These are phyloP conservation scores for Lathamus discolor DNA, from an alignment of 2,113 vertebrate genomes.

Conservation along the genomic window DNA sequence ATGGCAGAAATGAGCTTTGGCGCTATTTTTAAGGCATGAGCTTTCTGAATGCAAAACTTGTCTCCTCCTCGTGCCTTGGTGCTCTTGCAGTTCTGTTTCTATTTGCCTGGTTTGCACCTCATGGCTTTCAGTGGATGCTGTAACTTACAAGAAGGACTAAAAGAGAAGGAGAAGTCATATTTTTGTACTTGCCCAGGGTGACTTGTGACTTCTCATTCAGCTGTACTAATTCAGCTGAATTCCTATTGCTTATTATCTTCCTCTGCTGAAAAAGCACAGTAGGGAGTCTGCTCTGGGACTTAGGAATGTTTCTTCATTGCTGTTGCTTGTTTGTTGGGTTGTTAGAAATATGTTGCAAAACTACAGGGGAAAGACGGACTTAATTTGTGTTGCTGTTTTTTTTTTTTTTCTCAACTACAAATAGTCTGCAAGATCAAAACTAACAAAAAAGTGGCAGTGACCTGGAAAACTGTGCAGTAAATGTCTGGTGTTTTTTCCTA, in stretches of 20 bases:
- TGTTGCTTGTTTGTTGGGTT: not conserved
- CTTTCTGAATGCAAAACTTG: not conserved
- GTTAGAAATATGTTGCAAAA: not conserved
- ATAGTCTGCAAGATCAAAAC: not conserved
- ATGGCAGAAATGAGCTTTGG: not conserved
- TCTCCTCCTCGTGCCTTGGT: fast-evolving
- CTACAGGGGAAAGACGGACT: not conserved
- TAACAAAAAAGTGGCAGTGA: not conserved
- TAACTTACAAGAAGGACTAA: not conserved
- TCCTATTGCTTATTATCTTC: not conserved
- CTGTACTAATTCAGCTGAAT: not conserved
- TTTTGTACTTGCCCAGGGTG: not conserved
- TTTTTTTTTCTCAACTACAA: not conserved
- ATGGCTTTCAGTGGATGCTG: not conserved
- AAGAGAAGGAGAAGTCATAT: not conserved
- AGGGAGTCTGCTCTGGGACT: not conserved
- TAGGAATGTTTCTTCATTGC: not conserved
- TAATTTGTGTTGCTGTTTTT: not conserved
- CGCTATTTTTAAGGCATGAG: not conserved
- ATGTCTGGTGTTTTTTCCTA: not conserved
- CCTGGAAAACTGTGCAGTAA: not conserved
- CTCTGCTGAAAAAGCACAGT: not conserved
- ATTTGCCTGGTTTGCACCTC: not conserved
- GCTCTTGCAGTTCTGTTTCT: not conserved
- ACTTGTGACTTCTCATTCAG: not conserved